Conservation (phyloP, 2,888 invertebrate species). For the Auanema freiburgensis region DNA sequence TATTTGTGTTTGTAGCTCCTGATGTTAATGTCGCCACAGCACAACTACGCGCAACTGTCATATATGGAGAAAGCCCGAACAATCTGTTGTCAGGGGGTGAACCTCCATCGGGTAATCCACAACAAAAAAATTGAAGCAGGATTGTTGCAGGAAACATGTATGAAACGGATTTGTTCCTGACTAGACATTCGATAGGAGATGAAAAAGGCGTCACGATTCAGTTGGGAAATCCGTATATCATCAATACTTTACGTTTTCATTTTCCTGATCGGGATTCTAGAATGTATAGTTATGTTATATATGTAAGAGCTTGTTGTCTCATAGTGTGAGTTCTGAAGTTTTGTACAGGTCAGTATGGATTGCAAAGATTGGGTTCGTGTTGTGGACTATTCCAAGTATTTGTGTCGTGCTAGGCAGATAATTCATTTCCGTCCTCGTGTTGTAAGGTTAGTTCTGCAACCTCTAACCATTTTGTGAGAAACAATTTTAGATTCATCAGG, state of each 20-base stretch:
- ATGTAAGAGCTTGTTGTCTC: conserved; percentile 16
- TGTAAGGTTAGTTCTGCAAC: conserved; percentile 71
- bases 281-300: conserved; percentile 80
- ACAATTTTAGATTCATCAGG: conserved; percentile 71
- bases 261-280: conserved; percentile 91
- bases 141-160: no score
- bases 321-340: conserved; percentile 13
- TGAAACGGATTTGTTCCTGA: neutral
- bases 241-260: conserved; percentile 88
- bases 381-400: conserved; percentile 86
- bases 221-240: conserved; percentile 74
- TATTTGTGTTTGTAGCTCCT: conserved; percentile 71
- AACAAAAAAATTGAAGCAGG: no score
- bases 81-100: conserved; percentile 12
- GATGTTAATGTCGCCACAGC: conserved; percentile 89
- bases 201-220: conserved; percentile 70
- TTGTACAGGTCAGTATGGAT: conserved; percentile 72
- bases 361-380: conserved; percentile 91
- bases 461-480: neutral
- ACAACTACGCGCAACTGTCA: conserved; percentile 80
- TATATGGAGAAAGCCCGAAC: conserved; percentile 81
- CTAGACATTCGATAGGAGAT: conserved; percentile 63
- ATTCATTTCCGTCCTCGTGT: conserved; percentile 87
- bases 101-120: neutral
- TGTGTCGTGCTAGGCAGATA: conserved; percentile 94